These are phyloP conservation scores for Scarus forsteni DNA, from an alignment of 2,797 vertebrate genomes.

Conservation along the genomic window DNA sequence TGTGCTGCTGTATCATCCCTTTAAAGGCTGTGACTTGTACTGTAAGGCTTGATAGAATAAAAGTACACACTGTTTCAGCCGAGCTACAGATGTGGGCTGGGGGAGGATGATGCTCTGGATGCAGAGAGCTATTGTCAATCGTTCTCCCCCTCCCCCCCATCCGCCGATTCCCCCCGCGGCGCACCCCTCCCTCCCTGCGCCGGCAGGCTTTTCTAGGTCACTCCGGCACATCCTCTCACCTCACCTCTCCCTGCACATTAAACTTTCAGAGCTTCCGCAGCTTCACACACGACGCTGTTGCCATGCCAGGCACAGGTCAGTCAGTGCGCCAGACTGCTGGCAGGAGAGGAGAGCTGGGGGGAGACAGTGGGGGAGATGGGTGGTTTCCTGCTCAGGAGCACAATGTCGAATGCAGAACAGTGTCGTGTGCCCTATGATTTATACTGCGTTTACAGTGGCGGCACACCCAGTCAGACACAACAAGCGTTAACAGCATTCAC, in stretches of 20 bases:
- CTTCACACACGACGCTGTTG: conserved; percentile 72
- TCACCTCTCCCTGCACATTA: conserved; percentile 81
- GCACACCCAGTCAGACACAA: conserved; percentile 10
- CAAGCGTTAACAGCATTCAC: conserved; percentile 1
- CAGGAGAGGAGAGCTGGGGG: background rate
- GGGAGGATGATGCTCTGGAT: conserved; percentile 53
- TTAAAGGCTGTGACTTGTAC: conserved; percentile 54
- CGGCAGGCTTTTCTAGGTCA: conserved; percentile 85
- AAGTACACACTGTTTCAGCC: conserved; percentile 29
- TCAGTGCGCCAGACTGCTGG: conserved; percentile 56
- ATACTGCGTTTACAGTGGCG: background rate
- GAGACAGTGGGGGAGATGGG: background rate
- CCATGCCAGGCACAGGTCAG: conserved; percentile 80
- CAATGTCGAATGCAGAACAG: conserved; percentile 2
- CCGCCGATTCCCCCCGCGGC: conserved; percentile 29
- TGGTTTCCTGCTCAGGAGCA: background rate
- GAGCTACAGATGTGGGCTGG: conserved; percentile 56
- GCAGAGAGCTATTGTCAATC: conserved; percentile 39
- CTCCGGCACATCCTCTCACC: conserved; percentile 69
- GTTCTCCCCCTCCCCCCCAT: conserved; percentile 23
- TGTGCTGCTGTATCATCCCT: conserved; percentile 33
- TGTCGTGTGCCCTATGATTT: background rate
- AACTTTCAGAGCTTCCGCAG: conserved; percentile 81
- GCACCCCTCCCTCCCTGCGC: conserved; percentile 54
- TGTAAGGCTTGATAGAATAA: conserved; percentile 42